Percentiles rank a stretch among this genome's conserved stretches.
Evolutionary conservation across 2,113 vertebrate genomes (phyloP).

Genomic region (Caloenas nicobarica): DNA sequence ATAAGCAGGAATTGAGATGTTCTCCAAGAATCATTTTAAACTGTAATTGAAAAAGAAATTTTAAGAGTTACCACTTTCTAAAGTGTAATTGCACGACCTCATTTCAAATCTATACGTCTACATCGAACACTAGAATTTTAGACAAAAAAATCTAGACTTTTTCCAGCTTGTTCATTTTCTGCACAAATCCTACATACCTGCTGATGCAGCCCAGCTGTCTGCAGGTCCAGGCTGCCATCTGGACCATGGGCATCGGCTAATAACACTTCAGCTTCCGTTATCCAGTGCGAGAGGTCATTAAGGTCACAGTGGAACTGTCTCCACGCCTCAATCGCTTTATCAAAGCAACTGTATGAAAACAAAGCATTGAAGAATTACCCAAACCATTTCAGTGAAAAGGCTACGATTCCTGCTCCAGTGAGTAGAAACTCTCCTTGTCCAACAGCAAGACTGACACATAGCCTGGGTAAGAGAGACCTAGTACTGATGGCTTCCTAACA

Average conservation of each 20-base stretch:
- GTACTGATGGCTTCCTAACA: neutral
- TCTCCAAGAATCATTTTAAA: neutral
- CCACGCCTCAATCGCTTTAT: constrained; percentile 87
- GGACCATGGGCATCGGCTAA: constrained; percentile 73
- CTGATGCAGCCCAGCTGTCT: constrained; percentile 79
- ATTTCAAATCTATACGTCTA: neutral
- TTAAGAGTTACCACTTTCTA: neutral
- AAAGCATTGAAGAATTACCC: neutral
- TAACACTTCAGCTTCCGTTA: constrained; percentile 81
- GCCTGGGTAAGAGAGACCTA: neutral
- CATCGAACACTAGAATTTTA: neutral
- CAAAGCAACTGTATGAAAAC: constrained; percentile 79
- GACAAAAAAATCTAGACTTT: neutral
- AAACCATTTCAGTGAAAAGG: accelerated
- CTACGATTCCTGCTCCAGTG: neutral
- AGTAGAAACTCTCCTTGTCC: neutral
- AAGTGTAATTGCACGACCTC: neutral
- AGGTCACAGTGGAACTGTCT: constrained; percentile 90
- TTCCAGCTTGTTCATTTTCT: neutral
- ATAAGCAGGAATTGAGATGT: neutral
- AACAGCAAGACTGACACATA: neutral
- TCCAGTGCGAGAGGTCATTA: constrained; percentile 89
- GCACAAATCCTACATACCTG: constrained; percentile 75
- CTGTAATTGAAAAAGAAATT: neutral
- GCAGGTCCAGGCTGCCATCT: constrained; percentile 80